phyloP scores from a whole-genome alignment of 2,888 invertebrate genomes.

The Imbricaverruca yamaguchii region DNA sequence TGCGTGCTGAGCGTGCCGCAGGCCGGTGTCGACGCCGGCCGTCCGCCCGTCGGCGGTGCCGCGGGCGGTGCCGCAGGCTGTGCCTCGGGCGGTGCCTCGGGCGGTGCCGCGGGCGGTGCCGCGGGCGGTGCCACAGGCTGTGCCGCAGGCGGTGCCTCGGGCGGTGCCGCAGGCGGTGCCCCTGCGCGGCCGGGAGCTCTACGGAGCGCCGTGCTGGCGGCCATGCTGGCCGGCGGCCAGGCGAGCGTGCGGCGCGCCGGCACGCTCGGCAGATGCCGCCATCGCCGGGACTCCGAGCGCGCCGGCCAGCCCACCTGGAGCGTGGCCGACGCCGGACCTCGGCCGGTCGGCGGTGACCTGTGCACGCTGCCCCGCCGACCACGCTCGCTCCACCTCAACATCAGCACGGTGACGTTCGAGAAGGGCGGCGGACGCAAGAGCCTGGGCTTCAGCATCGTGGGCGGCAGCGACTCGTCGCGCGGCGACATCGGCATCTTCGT shows the following conservation, averaged over 20 bases:
- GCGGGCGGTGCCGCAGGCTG: constrained; percentile 28
- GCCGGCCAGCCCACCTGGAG: too few species aligned
- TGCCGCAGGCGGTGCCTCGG: constrained; percentile 26
- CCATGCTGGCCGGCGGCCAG: too few species aligned
- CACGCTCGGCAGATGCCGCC: too few species aligned
- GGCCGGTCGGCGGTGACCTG: not conserved
- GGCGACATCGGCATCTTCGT: constrained; percentile 78
- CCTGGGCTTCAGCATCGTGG: constrained; percentile 47
- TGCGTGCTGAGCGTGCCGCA: too few species aligned
- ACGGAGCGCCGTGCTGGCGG: too few species aligned
- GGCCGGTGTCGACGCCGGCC: too few species aligned
- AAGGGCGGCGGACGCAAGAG: constrained; percentile 44
- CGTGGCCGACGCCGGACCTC: too few species aligned
- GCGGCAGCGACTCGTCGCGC: constrained; percentile 44
- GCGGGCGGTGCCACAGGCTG: constrained; percentile 16
- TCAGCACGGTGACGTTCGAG: constrained; percentile 38
- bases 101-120: too few species aligned
- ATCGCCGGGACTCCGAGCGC: too few species aligned
- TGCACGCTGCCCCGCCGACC: constrained; percentile 29
- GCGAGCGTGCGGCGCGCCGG: too few species aligned
- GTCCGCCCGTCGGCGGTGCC: too few species aligned
- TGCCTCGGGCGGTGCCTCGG: constrained; percentile 26
- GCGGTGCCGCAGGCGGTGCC: too few species aligned
- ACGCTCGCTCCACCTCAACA: constrained; percentile 22
- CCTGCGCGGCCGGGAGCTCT: not conserved